phyloP scores from a whole-genome alignment of 1,140 invertebrate species.

The Megalopta genalis region DNA sequence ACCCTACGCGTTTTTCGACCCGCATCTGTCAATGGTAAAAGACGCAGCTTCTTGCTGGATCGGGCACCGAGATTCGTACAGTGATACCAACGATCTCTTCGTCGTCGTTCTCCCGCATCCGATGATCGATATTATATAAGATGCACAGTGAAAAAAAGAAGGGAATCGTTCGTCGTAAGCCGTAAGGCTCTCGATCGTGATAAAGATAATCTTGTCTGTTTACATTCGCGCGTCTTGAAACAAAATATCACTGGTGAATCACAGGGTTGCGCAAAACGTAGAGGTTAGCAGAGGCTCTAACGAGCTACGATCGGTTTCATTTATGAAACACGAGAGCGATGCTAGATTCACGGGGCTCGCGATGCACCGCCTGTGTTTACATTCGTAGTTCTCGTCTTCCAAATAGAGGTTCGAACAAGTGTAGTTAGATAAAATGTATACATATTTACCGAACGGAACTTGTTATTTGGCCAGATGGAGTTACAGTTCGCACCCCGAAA shows the following conservation, averaged over 20 bases:
- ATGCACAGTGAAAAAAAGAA: no score
- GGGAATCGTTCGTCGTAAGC: neutral
- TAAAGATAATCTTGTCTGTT: conserved; percentile 9
- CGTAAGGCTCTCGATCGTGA: no score
- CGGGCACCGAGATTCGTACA: neutral
- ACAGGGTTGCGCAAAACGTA: neutral
- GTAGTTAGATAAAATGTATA: no score
- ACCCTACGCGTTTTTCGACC: neutral
- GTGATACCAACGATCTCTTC: neutral
- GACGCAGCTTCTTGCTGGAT: neutral
- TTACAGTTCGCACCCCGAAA: no score
- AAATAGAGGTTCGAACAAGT: no score
- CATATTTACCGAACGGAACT: no score
- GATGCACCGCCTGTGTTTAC: neutral
- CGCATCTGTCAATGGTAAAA: conserved; percentile 36
- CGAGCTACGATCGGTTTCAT: neutral
- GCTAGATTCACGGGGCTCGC: neutral
- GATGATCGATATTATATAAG: neutral
- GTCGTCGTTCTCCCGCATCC: neutral
- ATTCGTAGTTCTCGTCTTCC: neutral
- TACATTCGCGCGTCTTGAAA: neutral
- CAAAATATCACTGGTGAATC: conserved; percentile 7
- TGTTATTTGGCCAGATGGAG: no score
- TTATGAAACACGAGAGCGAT: conserved; percentile 1
- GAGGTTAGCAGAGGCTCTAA: neutral